Conservation (phyloP, 2,797 vertebrate species). For the Lateolabrax maculatus region DNA sequence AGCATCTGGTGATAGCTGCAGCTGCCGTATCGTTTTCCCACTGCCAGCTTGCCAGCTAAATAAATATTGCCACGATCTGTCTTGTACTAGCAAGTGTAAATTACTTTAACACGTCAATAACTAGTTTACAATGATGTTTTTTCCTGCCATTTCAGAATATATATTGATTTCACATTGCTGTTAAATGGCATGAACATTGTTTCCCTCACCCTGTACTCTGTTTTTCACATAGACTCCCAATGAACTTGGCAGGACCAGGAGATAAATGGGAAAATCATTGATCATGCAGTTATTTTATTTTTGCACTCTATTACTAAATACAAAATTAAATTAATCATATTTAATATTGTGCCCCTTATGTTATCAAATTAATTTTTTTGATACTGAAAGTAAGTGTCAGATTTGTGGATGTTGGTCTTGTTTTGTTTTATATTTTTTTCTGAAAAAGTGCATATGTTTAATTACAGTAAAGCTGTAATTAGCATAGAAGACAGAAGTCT, state of each 20-base stretch:
- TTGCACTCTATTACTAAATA: conserved; percentile 23
- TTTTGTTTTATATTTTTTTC: conserved; percentile 11
- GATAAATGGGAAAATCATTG: conserved; percentile 31
- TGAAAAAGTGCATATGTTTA: conserved; percentile 8
- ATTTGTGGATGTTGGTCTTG: conserved; percentile 6
- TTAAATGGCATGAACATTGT: conserved; percentile 80
- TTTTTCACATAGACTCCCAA: conserved; percentile 56
- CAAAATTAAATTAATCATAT: conserved; percentile 9
- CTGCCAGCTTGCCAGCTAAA: conserved; percentile 88
- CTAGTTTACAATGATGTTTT: conserved; percentile 88
- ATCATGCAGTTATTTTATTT: conserved; percentile 38
- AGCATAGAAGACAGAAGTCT: not conserved
- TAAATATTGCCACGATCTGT: conserved; percentile 91
- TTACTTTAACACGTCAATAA: conserved; percentile 90
- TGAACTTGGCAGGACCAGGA: conserved; percentile 52
- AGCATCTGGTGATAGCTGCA: conserved; percentile 88
- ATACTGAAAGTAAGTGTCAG: not conserved
- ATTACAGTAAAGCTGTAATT: conserved; percentile 31
- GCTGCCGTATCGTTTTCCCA: conserved; percentile 85
- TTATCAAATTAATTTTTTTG: not conserved
- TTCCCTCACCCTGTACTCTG: conserved; percentile 60
- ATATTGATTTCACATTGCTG: conserved; percentile 89
- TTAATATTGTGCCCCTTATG: not conserved
- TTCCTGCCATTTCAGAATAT: conserved; percentile 85
- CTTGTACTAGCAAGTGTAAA: conserved; percentile 90